These are phyloP conservation scores for Nomia melanderi DNA, from an alignment of 1,140 invertebrate genomes.

Conservation along the genomic window DNA sequence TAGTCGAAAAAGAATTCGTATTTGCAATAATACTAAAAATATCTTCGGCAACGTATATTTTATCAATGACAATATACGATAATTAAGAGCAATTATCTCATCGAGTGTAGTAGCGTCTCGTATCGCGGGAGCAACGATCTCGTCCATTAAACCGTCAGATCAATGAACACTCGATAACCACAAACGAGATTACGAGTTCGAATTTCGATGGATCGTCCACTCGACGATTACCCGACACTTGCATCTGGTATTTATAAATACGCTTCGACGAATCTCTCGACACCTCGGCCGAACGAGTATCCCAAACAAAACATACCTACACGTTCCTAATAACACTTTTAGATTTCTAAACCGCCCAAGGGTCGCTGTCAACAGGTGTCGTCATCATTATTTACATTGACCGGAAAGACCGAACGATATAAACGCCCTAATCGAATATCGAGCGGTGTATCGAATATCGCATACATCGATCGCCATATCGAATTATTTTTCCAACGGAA, in stretches of 20 bases:
- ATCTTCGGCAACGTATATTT: constrained; percentile 12
- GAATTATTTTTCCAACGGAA: not conserved
- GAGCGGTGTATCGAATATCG: too few species aligned
- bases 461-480: not conserved
- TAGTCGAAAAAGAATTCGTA: too few species aligned
- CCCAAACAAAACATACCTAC: not conserved
- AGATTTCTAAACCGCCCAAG: not conserved
- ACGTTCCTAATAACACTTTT: not conserved
- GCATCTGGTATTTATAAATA: constrained; percentile 23
- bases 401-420: too few species aligned
- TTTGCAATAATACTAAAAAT: constrained; percentile 1
- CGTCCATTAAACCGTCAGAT: constrained; percentile 31
- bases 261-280: constrained; percentile 3
- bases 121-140: constrained; percentile 47
- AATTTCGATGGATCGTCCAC: constrained; percentile 18
- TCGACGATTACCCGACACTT: constrained; percentile 1
- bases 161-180: constrained; percentile 45
- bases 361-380: not conserved
- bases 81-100: constrained; percentile 47
- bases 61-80: constrained; percentile 38
- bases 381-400: not conserved
- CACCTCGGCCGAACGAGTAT: not conserved
- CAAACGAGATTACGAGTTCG: constrained; percentile 25
- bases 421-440: not conserved
- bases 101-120: constrained; percentile 34